These are phyloP conservation scores for Cyphotilapia sp. DNA, from an alignment of 2,113 vertebrate species.

Conservation along the genomic window DNA sequence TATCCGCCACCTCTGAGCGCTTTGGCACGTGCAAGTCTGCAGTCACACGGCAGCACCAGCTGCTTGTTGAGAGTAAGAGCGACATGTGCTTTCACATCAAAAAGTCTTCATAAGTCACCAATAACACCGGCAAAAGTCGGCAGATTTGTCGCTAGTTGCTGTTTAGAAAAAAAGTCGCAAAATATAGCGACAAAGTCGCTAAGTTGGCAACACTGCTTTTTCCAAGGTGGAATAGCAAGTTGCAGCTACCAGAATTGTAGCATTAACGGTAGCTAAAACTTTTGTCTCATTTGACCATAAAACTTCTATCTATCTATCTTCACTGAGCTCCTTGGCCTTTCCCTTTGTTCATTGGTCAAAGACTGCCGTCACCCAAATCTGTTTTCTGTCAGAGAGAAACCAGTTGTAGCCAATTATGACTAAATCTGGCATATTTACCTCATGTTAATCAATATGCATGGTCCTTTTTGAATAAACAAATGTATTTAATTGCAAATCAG, in stretches of 20 bases:
- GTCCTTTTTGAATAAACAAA: not conserved
- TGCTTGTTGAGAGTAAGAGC: not conserved
- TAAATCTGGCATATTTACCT: not conserved
- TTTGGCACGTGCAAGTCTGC: not conserved
- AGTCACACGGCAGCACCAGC: not conserved
- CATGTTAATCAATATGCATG: not conserved
- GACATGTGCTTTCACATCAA: accelerated
- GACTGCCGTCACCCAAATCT: not conserved
- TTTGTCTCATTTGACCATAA: not conserved
- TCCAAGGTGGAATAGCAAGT: not conserved
- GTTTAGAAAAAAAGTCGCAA: not conserved
- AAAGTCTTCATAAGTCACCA: not conserved
- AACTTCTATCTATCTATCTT: not conserved
- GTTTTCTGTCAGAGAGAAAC: not conserved
- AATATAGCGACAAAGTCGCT: accelerated
- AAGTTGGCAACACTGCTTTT: not conserved
- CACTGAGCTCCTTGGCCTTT: not conserved
- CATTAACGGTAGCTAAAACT: not conserved
- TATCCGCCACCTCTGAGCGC: not conserved
- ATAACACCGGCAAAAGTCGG: not conserved
- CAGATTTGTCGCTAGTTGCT: not conserved
- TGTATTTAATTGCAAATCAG: not conserved
- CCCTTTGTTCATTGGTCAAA: not conserved
- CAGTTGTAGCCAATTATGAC: not conserved
- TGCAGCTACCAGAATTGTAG: not conserved